Evolutionary conservation across 2,113 vertebrate genomes (phyloP), one percentile per base, ranked within the genome.

Genomic region (Eolophus roseicapilla): DNA sequence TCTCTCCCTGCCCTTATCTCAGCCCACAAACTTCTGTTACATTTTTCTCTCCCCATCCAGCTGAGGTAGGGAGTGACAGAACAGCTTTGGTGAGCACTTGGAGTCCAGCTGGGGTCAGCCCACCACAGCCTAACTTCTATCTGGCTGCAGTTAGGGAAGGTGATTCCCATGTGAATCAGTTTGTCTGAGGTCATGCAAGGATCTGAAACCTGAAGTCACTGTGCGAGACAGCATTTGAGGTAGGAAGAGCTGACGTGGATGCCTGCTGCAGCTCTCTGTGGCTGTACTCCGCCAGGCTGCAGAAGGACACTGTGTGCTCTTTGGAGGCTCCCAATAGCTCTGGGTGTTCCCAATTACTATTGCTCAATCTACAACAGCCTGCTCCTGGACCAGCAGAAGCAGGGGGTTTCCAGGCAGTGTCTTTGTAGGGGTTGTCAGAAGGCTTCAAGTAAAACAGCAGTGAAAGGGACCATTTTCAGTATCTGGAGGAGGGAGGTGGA

Each of bases 401-500:
- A 4, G 33, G 7, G 23, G 1, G 3, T 53, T 90, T 84, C 55
- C 46, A 67, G 41, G 23, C 44, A 11, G 13, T 74, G 3, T 24
- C n/a, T 91, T 92, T 50, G 20, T 21, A 70, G 55, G 12, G 9
- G 20, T 47, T 70, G 17, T 83, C 46, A 71, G 60, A 77, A 74
- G 31, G n/a, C 17, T 75, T 88, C 60, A 75, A 41, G 35, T 25
- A 43, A 67, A 90, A 17, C 16, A 60, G 5, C 28, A 78, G 39
- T 52, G 46, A 90, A 90, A 93, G 19, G 16, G 23, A 67, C 1
- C 18, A 12, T 82, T 95, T 96, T 93, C 64, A 31, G 28, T 12
- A 50, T 11, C 13, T 0, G 0, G 14, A 17, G 1, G 33, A 69
- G 25, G 14, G 43, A 81, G 39, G 82, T 84, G 55, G 29, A 55